These are phyloP conservation scores for Amphipoea lucens DNA, from an alignment of 2,888 invertebrate species.

Conservation along the genomic window DNA sequence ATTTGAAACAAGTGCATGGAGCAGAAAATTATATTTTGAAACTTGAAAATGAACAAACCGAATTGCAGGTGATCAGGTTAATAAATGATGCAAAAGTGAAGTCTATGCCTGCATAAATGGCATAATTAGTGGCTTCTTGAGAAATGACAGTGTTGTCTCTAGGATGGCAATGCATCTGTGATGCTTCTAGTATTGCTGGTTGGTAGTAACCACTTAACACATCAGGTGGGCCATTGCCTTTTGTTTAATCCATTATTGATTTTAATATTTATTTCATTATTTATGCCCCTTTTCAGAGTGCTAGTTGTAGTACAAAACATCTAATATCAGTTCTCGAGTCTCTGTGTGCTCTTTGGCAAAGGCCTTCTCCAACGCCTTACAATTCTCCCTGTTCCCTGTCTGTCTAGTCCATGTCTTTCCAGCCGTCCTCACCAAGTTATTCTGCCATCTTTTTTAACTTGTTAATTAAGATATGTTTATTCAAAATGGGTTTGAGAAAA, in stretches of 20 bases:
- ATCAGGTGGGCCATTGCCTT: background rate
- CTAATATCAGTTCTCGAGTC: background rate
- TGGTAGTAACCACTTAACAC: too few species aligned
- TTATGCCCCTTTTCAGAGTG: background rate
- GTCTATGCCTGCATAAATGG: background rate
- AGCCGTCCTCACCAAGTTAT: background rate
- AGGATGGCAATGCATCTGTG: background rate
- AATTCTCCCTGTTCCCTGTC: background rate
- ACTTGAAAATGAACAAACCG: conserved; percentile 43
- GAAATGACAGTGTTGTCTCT: background rate
- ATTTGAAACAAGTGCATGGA: conserved; percentile 75
- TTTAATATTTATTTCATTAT: background rate
- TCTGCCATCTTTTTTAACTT: background rate
- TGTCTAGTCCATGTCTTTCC: background rate
- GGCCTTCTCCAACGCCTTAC: background rate
- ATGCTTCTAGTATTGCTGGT: background rate
- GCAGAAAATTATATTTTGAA: conserved; percentile 47
- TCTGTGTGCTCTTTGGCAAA: background rate
- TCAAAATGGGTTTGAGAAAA: background rate
- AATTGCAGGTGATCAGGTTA: conserved; percentile 49
- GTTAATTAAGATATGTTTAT: background rate
- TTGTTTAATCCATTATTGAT: background rate
- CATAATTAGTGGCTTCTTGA: background rate
- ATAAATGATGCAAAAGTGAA: conserved; percentile 41
- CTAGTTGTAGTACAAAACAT: background rate